These are phyloP conservation scores for Pachyramphus minor DNA, from an alignment of 2,113 vertebrate species.

Conservation along the genomic window DNA sequence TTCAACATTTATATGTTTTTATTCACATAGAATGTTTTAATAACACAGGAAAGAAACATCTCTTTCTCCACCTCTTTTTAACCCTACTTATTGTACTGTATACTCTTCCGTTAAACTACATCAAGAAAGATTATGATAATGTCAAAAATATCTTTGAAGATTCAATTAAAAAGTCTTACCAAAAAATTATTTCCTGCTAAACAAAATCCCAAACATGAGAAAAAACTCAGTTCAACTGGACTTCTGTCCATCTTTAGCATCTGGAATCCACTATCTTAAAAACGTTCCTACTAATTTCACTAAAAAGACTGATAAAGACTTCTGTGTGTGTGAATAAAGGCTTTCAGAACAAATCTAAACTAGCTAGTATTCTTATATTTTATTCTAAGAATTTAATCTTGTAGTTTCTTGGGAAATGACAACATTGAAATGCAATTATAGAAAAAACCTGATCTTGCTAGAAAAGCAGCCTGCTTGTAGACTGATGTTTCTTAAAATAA, in stretches of 20 bases:
- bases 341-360: not conserved
- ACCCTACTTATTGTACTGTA: not conserved
- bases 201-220: not conserved
- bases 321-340: not conserved
- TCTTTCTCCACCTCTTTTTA: not conserved
- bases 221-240: not conserved
- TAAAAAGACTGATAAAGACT: not conserved
- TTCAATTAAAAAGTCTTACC: not conserved
- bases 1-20: not conserved
- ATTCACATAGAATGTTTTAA: not conserved
- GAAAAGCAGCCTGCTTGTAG: not conserved
- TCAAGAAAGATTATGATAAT: not conserved
- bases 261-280: not conserved
- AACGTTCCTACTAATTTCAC: not conserved
- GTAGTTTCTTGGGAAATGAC: not conserved
- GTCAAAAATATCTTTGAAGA: not conserved
- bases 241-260: not conserved
- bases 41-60: not conserved
- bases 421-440: not conserved
- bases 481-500: not conserved
- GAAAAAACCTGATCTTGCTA: not conserved
- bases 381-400: not conserved
- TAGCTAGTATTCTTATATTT: not conserved
- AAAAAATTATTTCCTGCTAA: not conserved
- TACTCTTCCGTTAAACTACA: not conserved